These are phyloP conservation scores for Chionoecetes opilio DNA, from an alignment of 1,140 invertebrate genomes.

Conservation along the genomic window DNA sequence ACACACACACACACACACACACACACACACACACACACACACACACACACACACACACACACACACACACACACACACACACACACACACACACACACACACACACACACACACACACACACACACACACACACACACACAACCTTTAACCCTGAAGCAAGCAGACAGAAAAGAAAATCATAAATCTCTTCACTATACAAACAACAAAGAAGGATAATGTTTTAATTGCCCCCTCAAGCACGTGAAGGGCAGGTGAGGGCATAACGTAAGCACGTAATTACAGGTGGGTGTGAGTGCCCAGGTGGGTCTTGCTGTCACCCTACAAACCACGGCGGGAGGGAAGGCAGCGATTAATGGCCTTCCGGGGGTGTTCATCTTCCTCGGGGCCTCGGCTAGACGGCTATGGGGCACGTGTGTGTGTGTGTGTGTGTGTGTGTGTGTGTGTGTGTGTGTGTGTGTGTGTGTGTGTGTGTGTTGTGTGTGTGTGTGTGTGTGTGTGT, in stretches of 20 bases:
- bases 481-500: conserved; percentile 14
- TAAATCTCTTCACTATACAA: neutral
- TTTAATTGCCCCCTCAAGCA: neutral
- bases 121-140: neutral
- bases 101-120: conserved; percentile 50
- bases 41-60: neutral
- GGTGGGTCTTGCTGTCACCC: neutral
- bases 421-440: conserved; percentile 48
- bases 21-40: too few species aligned
- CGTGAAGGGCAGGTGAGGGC: neutral
- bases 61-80: neutral
- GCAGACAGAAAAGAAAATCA: neutral
- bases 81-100: conserved; percentile 45
- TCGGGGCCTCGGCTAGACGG: neutral
- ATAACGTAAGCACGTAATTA: neutral
- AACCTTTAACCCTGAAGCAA: too few species aligned
- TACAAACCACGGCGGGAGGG: neutral
- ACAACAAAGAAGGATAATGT: neutral
- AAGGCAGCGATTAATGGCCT: neutral
- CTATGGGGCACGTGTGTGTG: neutral
- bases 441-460: conserved; percentile 37
- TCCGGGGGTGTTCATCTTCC: neutral
- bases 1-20: too few species aligned
- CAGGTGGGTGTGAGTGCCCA: neutral
- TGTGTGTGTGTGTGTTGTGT: conserved; percentile 39